Percentiles rank a stretch among this genome's conserved stretches.
These are phyloP conservation scores for Lagopus muta DNA, from an alignment of 2,113 vertebrate genomes.

Conservation along the genomic window DNA sequence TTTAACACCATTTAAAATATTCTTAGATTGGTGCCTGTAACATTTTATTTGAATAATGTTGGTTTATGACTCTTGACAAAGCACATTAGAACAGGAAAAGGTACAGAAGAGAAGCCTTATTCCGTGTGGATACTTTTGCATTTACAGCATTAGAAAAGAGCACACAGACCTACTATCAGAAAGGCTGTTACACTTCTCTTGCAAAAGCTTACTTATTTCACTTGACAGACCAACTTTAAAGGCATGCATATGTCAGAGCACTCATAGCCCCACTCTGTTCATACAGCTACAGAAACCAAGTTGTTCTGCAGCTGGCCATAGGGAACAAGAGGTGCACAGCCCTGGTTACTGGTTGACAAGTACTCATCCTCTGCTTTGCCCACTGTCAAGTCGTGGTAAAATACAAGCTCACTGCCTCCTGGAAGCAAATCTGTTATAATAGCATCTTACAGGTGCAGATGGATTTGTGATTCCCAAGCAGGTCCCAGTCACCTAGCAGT, in stretches of 20 bases:
- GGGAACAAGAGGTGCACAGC: not conserved
- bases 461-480: not conserved
- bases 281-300: not conserved
- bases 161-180: too few species aligned
- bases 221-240: not conserved
- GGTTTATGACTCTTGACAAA: not conserved
- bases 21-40: not conserved
- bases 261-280: not conserved
- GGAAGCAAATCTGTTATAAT: not conserved
- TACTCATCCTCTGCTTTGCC: not conserved
- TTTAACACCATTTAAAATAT: not conserved
- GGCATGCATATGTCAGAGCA: not conserved
- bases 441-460: too few species aligned
- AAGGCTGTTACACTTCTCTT: not conserved
- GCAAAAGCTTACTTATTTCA: not conserved
- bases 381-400: not conserved
- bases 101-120: not conserved
- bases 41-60: not conserved
- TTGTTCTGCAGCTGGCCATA: not conserved
- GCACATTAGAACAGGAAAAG: not conserved
- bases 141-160: not conserved
- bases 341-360: not conserved
- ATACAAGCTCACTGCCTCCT: accelerated
- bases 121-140: too few species aligned
- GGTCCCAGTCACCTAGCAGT: not conserved